These are phyloP conservation scores for Urocolius indicus DNA, from an alignment of 2,113 vertebrate genomes.

Conservation along the genomic window DNA sequence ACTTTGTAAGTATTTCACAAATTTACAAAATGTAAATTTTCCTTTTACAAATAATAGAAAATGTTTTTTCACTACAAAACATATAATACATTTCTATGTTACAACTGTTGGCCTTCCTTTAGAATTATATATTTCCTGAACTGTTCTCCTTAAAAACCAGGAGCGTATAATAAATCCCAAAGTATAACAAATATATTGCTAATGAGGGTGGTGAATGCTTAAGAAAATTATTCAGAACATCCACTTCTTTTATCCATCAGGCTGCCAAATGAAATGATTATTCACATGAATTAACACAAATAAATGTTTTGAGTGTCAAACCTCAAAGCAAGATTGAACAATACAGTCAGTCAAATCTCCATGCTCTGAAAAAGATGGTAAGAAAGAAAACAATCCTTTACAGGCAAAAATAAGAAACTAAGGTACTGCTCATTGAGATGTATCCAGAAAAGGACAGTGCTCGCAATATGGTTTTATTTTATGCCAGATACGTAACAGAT, in stretches of 20 bases:
- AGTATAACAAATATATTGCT: neutral
- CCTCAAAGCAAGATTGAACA: neutral
- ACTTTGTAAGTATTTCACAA: neutral
- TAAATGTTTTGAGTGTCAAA: neutral
- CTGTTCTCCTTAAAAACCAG: neutral
- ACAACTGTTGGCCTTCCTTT: neutral
- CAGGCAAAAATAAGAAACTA: neutral
- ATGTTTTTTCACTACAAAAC: neutral
- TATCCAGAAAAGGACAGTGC: neutral
- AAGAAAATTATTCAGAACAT: neutral
- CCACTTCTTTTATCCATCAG: neutral
- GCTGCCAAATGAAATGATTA: neutral
- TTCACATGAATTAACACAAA: neutral
- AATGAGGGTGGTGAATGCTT: neutral
- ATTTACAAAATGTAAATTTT: neutral
- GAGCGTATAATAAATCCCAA: neutral
- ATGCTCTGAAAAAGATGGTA: neutral
- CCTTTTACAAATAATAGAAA: constrained; percentile 31
- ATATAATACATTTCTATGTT: neutral
- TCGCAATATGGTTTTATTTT: neutral
- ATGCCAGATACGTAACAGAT: neutral
- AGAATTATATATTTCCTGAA: neutral
- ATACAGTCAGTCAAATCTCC: neutral
- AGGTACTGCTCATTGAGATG: neutral
- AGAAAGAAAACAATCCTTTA: neutral